Base-by-base conservation (phyloP, 2,113 vertebrate species). In the Anthoscopus minutus region DNA sequence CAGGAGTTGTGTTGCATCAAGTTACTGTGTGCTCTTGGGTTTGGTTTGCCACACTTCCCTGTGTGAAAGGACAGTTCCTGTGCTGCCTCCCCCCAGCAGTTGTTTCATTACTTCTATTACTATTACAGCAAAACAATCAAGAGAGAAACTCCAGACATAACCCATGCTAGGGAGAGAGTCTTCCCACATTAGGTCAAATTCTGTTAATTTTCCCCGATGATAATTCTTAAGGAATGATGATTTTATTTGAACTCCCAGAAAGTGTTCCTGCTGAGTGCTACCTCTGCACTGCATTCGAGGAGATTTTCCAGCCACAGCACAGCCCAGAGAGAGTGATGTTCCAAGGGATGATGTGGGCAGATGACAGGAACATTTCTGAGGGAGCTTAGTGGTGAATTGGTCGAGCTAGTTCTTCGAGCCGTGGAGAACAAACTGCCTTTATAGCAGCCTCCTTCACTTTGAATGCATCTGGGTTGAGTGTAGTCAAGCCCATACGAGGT, bases 371-470 rank as follows among this genome's bases (percentile, higher is more conserved):
- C 60, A 54, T 27, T 87, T 78, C 84, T 47, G 78, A 54, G 15
- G 42, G 38, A 71, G 69, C 28, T 97, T 91, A 98, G 83, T 17
- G 96, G 13, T 6, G 19, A 42, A 96, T 1, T 2, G 97, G 98
- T 64, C 30, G 50, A 50, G 98, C 97, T 82, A 98, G 42, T 7
- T 96, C 57, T 13, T 10, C 51, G 57, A 98, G 11, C 57, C 98
- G 91, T 5, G 50, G 44, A 65, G 97, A 96, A 86, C 98, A 98
- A 2, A 11, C 6, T 19, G 97, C 92, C 82, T 92, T 98, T 95
- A 95, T 78, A 74, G 98, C 97, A 42, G 94, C 0, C 18, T 96
- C 94, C 80, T 97, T 98, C 79, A 98, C 97, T 6, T 10, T 92
- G 91, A 98, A 98, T 3, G 92, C 97, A 0, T 96, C 87, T 22